A percentile compares a stretch with the other conserved stretches of the same genome.
These are phyloP conservation scores for Cotesia vestalis DNA, from an alignment of 1,140 invertebrate genomes.

Conservation along the genomic window DNA sequence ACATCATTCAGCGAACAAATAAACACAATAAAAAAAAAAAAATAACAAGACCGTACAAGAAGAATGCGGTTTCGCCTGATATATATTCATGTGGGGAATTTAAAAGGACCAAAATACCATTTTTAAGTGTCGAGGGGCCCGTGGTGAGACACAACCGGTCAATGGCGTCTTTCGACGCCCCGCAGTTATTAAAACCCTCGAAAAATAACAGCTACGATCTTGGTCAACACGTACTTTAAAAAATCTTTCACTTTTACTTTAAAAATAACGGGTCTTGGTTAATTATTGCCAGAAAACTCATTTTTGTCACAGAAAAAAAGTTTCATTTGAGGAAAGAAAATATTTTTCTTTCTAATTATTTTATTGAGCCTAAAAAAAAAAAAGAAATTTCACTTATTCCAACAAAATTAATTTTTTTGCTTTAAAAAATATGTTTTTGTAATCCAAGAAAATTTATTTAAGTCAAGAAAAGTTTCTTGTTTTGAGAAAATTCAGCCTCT, in stretches of 20 bases:
- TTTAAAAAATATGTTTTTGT: too few relatives aligned
- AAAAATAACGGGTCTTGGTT: background rate
- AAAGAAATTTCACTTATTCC: too few relatives aligned
- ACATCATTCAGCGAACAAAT: background rate
- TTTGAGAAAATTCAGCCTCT: too few relatives aligned
- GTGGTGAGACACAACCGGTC: constrained; percentile 25
- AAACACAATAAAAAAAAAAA: background rate
- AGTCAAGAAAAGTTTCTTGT: too few relatives aligned
- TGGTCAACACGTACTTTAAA: background rate
- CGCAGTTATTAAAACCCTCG: constrained; percentile 22
- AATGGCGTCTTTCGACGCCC: constrained; percentile 35
- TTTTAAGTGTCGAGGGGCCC: background rate
- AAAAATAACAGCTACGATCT: too few relatives aligned
- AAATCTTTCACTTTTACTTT: background rate
- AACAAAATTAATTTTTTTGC: too few relatives aligned
- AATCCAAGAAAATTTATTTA: too few relatives aligned
- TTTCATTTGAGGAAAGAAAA: too few relatives aligned
- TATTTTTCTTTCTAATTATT: too few relatives aligned
- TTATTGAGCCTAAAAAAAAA: too few relatives aligned
- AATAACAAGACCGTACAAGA: background rate
- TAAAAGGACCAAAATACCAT: constrained; percentile 29
- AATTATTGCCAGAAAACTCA: background rate
- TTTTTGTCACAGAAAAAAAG: too few relatives aligned
- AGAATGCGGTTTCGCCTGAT: background rate
- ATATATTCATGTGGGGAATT: constrained; percentile 1